Evolutionary conservation across 2,113 vertebrate species (phyloP).

Genomic region (Notechis scutatus): DNA sequence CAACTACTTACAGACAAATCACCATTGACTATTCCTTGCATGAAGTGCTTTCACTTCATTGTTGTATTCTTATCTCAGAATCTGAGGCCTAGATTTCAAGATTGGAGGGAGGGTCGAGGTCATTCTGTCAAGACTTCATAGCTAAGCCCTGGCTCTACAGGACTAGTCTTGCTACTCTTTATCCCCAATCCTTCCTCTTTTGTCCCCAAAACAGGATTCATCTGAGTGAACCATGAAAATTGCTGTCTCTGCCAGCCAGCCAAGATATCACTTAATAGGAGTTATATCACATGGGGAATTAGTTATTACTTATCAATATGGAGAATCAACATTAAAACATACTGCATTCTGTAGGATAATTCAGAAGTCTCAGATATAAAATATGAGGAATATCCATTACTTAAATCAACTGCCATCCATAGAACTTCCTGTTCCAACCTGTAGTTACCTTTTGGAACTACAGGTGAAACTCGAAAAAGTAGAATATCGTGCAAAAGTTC

Average conservation of each 20-base stretch:
- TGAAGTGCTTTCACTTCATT: background rate
- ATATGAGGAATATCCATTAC: background rate
- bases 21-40: background rate
- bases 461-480: too few relatives aligned
- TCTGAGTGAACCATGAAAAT: background rate
- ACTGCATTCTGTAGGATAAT: background rate
- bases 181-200: background rate
- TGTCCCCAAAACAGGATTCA: background rate
- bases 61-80: background rate
- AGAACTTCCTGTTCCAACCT: background rate
- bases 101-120: background rate
- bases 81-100: background rate
- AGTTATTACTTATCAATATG: background rate
- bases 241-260: background rate
- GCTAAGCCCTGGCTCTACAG: background rate
- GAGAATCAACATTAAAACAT: background rate
- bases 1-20: background rate
- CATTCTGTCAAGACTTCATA: background rate
- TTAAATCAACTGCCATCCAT: background rate
- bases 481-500: too few relatives aligned
- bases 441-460: background rate
- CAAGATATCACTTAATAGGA: background rate
- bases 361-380: background rate
- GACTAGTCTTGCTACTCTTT: background rate
- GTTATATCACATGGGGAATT: background rate